Base-by-base conservation (phyloP, 2,113 vertebrate species). In the Craseonycteris thonglongyai region DNA sequence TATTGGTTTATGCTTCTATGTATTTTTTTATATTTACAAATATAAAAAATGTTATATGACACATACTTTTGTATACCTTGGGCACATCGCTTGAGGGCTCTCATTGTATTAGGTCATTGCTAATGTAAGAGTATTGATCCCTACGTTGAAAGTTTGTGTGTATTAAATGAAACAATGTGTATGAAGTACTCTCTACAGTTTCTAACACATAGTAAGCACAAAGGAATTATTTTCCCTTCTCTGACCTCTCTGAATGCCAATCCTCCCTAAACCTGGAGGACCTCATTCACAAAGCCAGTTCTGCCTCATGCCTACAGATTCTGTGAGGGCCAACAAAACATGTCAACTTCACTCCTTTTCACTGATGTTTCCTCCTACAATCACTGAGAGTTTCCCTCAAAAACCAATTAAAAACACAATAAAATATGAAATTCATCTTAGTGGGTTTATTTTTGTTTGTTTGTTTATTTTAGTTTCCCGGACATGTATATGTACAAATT, bases 371-470 rank as follows among this genome's bases (percentile, higher is more conserved):
- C 10, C 11, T 65, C 12, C 90, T 65, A 78, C 0, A 47, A 49
- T 65, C n/a, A n/a, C 19, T 65, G 51, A 76, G 12, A 76, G 10
- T 28, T 75, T 87, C 72, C 22, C 1, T 75, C 59, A 47, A 87
- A 82, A 47, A 6, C 26, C 54, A 26, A 30, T 80, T 35, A 68
- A 76, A 12, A 69, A 63, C 5, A 30, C 38, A 42, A 51, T 81
- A 89, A 82, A 40, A 11, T 56, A 75, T 19, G 61, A 40, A 75
- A 40, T 40, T 96, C 4, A 94, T 68, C 13, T 80, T 58, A 40
- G 7, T 21, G 2, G 42, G 42, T 9, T 65, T 47, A 21, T 30
- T 19, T 74, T 28, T 51, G 42, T 9, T 65, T 47, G 21, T 30
- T 19, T 74, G n/a, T 13, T 21, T n/a, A 71, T 49, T 91, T 71